These are phyloP conservation scores for Drosophila recens DNA, from an alignment of 2,888 invertebrate species.

Conservation along the genomic window DNA sequence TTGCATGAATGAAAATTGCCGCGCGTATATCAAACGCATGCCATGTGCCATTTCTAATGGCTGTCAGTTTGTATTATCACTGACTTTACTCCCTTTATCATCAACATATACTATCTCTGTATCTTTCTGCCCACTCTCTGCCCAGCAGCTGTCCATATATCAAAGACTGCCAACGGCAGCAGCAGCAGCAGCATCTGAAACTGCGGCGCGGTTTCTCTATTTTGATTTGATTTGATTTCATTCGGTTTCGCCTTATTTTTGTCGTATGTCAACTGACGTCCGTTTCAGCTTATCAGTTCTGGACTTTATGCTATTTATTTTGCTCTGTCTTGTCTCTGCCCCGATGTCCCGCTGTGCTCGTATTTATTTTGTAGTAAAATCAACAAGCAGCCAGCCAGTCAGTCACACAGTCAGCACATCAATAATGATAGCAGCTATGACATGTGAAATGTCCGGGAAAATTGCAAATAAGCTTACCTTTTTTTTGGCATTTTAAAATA, in stretches of 20 bases:
- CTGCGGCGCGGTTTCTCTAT: slow-evolving; percentile 27
- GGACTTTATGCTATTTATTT: slow-evolving; percentile 75
- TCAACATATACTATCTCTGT: slow-evolving; percentile 1
- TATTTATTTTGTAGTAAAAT: slow-evolving; percentile 72
- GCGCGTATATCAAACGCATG: slow-evolving; percentile 74
- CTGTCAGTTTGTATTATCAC: slow-evolving; percentile 69
- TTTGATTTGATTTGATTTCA: slow-evolving; percentile 69
- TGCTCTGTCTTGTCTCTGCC: slow-evolving; percentile 26
- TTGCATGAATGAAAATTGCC: slow-evolving; percentile 61
- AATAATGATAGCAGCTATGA: slow-evolving; percentile 22
- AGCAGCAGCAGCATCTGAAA: slow-evolving; percentile 4
- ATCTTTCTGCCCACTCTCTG: slow-evolving; percentile 13
- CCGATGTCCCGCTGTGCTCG: slow-evolving; percentile 31
- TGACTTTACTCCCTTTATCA: slow-evolving; percentile 34
- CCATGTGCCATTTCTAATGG: slow-evolving; percentile 64
- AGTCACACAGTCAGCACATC: slow-evolving; percentile 32
- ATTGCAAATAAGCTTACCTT: neutral
- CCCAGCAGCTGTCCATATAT: slow-evolving; percentile 64
- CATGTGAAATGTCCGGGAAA: neutral
- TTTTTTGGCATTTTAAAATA: neutral
- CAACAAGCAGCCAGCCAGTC: slow-evolving; percentile 41
- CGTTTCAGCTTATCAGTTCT: slow-evolving; percentile 67
- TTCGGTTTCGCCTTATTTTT: slow-evolving; percentile 32
- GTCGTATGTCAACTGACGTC: slow-evolving; percentile 50
- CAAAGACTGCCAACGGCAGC: slow-evolving; percentile 49